These are phyloP conservation scores for Pocillopora grandis DNA, from an alignment of 92 coral and sea anemone species.

Conservation along the genomic window DNA sequence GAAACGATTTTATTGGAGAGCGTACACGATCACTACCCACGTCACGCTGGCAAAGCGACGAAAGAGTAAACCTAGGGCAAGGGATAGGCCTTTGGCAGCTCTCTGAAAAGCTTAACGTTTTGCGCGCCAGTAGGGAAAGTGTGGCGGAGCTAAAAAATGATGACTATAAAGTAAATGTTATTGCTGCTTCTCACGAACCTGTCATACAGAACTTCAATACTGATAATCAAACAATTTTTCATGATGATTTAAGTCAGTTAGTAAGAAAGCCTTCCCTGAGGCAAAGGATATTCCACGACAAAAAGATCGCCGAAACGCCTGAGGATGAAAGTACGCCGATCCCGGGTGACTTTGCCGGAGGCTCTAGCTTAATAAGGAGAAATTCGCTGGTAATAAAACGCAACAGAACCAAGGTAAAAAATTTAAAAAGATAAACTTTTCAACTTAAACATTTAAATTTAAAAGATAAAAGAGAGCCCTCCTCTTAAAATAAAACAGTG, in stretches of 20 bases:
- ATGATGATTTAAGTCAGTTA: constrained; percentile 30
- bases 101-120: constrained; percentile 81
- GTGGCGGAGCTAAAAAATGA: constrained; percentile 33
- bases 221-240: constrained; percentile 41
- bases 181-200: constrained; percentile 26
- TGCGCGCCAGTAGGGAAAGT: constrained; percentile 64
- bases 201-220: constrained; percentile 49
- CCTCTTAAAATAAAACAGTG: no score
- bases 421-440: neutral
- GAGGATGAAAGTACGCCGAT: constrained; percentile 12
- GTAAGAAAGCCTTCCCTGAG: constrained; percentile 41
- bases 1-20: constrained; percentile 66
- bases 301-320: neutral
- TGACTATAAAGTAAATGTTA: constrained; percentile 27
- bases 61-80: constrained; percentile 47
- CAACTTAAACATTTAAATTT: neutral
- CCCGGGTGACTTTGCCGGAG: neutral
- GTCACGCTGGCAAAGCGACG: constrained; percentile 69
- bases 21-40: constrained; percentile 71
- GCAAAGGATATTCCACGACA: constrained; percentile 16
- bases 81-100: constrained; percentile 77
- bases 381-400: constrained; percentile 46
- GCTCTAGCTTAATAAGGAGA: constrained; percentile 9
- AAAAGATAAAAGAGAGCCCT: neutral
- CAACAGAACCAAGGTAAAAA: constrained; percentile 30